phyloP scores from a whole-genome alignment of 2,888 invertebrate species.

The Clistopyga incitator region DNA sequence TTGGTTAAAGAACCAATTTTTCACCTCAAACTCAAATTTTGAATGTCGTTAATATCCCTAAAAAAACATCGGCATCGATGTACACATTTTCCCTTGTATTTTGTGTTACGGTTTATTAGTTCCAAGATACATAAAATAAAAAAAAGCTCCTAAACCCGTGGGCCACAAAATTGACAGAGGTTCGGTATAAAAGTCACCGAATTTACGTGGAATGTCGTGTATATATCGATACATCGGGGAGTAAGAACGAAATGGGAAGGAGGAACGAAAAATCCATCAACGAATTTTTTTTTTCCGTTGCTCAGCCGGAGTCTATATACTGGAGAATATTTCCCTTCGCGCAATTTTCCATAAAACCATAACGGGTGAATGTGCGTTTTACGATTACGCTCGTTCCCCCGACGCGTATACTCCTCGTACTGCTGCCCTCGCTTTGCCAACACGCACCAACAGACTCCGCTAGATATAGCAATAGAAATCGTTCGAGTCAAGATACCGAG shows the following conservation, averaged over 20 bases:
- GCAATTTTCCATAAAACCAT: constrained; percentile 63
- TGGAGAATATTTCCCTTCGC: constrained; percentile 21
- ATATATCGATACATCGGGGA: background rate
- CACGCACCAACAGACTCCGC: background rate
- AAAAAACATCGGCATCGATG: too few species aligned
- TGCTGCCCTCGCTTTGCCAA: constrained; percentile 56
- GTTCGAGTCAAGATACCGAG: background rate
- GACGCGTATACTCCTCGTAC: constrained; percentile 2
- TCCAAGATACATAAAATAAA: too few species aligned
- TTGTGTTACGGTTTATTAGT: too few species aligned
- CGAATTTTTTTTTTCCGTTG: background rate
- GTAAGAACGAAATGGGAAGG: background rate
- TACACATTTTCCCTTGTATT: too few species aligned
- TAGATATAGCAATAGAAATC: background rate
- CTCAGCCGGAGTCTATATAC: background rate
- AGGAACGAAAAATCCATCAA: background rate
- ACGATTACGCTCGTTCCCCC: constrained; percentile 53
- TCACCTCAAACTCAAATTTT: too few species aligned
- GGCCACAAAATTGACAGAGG: too few species aligned
- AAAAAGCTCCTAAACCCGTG: too few species aligned
- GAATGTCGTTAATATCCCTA: too few species aligned
- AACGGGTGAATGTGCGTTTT: constrained; percentile 62
- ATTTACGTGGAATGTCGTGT: background rate
- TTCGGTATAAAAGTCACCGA: background rate
- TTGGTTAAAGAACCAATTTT: too few species aligned